Evolutionary conservation across 2,888 invertebrate species (phyloP).

Genomic region (Hartigia nigra): DNA sequence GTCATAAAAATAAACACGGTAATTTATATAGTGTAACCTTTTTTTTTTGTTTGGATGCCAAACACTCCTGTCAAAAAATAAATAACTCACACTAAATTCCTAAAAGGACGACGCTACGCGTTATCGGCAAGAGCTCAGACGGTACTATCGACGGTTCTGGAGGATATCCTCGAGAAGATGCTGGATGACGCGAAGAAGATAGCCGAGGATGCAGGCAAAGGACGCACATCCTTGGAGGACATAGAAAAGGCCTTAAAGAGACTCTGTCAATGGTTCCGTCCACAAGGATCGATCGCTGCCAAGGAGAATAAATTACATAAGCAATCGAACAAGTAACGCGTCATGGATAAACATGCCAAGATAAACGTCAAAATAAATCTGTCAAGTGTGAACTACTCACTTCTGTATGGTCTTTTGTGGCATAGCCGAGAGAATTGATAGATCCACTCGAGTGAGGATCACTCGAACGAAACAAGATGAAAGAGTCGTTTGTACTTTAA

Average conservation of each 20-base stretch:
- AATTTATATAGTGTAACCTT: background rate
- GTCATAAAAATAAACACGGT: background rate
- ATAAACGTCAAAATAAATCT: background rate
- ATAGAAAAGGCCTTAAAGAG: constrained; percentile 55
- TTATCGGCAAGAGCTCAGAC: constrained; percentile 53
- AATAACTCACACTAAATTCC: background rate
- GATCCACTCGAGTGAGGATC: background rate
- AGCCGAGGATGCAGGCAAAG: constrained; percentile 47
- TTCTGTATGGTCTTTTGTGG: background rate
- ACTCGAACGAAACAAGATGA: background rate
- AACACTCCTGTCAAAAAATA: background rate
- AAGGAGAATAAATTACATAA: background rate
- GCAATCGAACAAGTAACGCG: background rate
- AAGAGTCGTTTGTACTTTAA: background rate
- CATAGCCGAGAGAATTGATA: background rate
- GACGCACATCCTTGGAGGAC: constrained; percentile 49
- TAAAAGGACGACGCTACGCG: constrained; percentile 44
- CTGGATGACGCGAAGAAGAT: constrained; percentile 56
- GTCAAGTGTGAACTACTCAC: background rate
- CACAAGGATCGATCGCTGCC: background rate
- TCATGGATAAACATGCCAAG: background rate
- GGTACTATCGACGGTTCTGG: constrained; percentile 53
- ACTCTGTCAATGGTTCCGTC: constrained; percentile 49
- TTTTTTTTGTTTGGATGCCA: too few species aligned
- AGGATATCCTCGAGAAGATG: constrained; percentile 59